Evolutionary conservation across 1,140 invertebrate genomes (phyloP).

Genomic region (Geopemphigus sp.): DNA sequence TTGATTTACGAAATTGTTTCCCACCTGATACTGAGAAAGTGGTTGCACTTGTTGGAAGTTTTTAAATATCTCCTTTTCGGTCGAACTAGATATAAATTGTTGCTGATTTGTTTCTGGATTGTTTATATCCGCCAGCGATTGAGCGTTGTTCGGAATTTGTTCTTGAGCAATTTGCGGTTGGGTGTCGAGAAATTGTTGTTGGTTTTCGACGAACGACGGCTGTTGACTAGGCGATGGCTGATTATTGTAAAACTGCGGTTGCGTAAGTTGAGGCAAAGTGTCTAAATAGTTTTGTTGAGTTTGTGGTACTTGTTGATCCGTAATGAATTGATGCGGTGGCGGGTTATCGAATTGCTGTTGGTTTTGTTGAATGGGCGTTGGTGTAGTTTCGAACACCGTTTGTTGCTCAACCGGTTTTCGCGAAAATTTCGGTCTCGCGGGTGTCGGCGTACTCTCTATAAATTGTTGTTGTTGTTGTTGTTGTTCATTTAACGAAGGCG

Average conservation of each 20-base stretch:
- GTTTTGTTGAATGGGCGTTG: not conserved
- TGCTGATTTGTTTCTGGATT: conserved; percentile 5
- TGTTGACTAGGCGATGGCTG: conserved; percentile 21
- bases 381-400: not conserved
- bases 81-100: conserved; percentile 34
- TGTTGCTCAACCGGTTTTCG: conserved; percentile 25
- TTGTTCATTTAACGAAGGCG: not conserved
- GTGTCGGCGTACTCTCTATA: conserved; percentile 8
- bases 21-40: conserved; percentile 46
- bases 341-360: not conserved
- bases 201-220: not conserved
- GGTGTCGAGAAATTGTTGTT: conserved; percentile 31
- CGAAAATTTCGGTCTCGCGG: not conserved
- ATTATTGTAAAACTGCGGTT: conserved; percentile 22
- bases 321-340: conserved; percentile 12
- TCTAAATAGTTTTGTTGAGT: conserved; percentile 10
- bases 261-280: not conserved
- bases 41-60: conserved; percentile 47
- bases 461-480: conserved; percentile 15
- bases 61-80: conserved; percentile 30
- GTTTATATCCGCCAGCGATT: not conserved
- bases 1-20: conserved; percentile 35
- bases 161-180: not conserved
- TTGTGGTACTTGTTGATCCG: conserved; percentile 31
- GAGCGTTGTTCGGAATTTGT: not conserved